Conservation (phyloP, 2,113 vertebrate genomes). For the Genyomyrus donnyi region DNA sequence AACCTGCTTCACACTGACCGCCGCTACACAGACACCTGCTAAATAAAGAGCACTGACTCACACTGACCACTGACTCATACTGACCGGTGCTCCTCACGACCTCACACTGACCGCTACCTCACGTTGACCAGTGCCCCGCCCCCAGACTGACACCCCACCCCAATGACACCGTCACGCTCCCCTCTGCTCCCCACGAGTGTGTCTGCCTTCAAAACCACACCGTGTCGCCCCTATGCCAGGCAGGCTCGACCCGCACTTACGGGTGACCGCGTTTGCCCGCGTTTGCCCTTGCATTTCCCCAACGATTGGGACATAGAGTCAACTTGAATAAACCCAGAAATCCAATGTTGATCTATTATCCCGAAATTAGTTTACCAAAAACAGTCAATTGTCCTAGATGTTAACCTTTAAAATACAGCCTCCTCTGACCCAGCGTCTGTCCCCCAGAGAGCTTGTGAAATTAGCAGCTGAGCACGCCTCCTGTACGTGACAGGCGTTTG, state of each 20-base stretch:
- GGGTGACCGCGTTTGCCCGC: conserved; percentile 42
- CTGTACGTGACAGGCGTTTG: neutral
- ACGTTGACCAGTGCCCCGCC: neutral
- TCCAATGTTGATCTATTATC: conserved; percentile 40
- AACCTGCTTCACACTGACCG: conserved; percentile 1
- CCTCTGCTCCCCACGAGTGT: neutral
- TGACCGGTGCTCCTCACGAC: neutral
- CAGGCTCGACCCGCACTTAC: conserved; percentile 12
- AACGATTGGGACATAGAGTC: conserved; percentile 38
- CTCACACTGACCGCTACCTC: neutral
- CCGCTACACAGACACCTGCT: neutral
- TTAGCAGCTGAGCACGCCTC: neutral
- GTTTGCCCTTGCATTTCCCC: conserved; percentile 33
- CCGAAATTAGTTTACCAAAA: conserved; percentile 41
- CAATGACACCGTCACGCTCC: neutral
- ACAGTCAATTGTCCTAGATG: conserved; percentile 29
- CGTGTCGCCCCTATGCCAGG: neutral
- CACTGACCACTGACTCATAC: neutral
- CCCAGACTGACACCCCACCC: neutral
- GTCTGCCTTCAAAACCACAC: neutral
- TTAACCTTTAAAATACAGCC: conserved; percentile 31
- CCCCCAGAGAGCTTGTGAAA: neutral
- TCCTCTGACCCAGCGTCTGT: neutral
- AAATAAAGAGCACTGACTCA: conserved; percentile 8
- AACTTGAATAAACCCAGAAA: conserved; percentile 24